Conservation (phyloP, 2,888 invertebrate species). For the Exephanes ischioxanthus region DNA sequence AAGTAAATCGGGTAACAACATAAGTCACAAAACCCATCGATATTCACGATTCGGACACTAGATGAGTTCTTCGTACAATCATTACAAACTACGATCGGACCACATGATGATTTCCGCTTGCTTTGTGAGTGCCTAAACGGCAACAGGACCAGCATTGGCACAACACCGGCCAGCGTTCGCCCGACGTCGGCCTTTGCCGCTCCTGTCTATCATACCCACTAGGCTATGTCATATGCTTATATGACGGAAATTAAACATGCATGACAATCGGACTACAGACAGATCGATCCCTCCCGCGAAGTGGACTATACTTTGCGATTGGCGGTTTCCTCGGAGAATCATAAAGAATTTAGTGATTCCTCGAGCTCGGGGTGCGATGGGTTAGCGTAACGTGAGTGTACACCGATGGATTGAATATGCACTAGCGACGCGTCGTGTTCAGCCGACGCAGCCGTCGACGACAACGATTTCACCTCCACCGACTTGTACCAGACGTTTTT, state of each 20-base stretch:
- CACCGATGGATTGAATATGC: conserved; percentile 5
- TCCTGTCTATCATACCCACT: no score
- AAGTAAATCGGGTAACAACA: no score
- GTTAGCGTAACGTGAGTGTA: not conserved
- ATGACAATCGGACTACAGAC: not conserved
- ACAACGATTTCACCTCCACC: conserved; percentile 43
- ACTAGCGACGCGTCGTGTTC: not conserved
- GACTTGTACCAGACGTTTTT: conserved; percentile 70
- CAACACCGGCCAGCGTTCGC: no score
- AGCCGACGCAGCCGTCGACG: conserved; percentile 47
- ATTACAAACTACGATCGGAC: no score
- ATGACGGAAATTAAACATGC: not conserved
- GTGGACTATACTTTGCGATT: conserved; percentile 10
- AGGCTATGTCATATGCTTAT: not conserved
- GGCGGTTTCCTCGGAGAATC: not conserved
- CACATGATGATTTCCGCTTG: no score
- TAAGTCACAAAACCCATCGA: no score
- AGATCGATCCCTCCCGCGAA: not conserved
- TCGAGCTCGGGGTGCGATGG: conserved; percentile 8
- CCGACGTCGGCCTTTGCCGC: no score
- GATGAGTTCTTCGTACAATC: no score
- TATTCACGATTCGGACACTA: no score
- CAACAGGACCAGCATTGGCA: no score
- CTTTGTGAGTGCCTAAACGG: no score
- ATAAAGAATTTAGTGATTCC: conserved; percentile 32